Base-by-base conservation (phyloP, 2,113 vertebrate species). In the Atractosteus spatula region DNA sequence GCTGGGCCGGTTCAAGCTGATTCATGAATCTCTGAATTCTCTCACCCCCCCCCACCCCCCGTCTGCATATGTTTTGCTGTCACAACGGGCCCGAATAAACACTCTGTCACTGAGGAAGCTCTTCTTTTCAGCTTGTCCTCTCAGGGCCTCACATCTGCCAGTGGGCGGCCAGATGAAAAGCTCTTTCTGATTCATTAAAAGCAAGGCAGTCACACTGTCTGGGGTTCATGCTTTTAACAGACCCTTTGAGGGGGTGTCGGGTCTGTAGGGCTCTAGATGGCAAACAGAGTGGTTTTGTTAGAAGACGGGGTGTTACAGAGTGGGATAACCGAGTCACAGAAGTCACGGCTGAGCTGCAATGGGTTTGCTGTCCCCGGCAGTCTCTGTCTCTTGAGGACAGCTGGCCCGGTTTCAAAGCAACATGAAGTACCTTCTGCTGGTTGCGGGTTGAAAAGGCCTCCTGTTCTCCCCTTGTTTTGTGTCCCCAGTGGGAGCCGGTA, bases 261-360 rank as follows among this genome's bases (percentile, higher is more conserved):
- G 56, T 12, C 56, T n/a, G 13, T 14, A 3, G 8, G 76, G 62
- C 69, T 80, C 41, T 59, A 12, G 81, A 62, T 67, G 77, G 13
- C 0, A 2, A 75, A 85, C 80, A 83, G 75, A 75, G 74, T 69
- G 51, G 77, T 74, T 83, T 87, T 87, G 82, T 86, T 85, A 77
- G 78, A 68, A 56, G 71, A 79, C 81, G 79, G 76, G 76, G 4
- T 69, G 55, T 74, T 70, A 79, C 75, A 79, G 76, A 75, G 71
- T 68, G 55, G n/a, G 41, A 51, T 66, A 77, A 14, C 51, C 57
- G 7, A 70, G 45, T 66, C 70, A 59, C 75, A 74, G 76, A 74
- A 0, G 44, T 41, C 56, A 70, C 3, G 10, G 64, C 62, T 42
- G 17, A 47, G 55, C 61, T 64, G 42, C 10, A 41, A 62, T 1